Evolutionary conservation across 1,140 invertebrate species (phyloP).

Genomic region (Tetranychus urticae): DNA sequence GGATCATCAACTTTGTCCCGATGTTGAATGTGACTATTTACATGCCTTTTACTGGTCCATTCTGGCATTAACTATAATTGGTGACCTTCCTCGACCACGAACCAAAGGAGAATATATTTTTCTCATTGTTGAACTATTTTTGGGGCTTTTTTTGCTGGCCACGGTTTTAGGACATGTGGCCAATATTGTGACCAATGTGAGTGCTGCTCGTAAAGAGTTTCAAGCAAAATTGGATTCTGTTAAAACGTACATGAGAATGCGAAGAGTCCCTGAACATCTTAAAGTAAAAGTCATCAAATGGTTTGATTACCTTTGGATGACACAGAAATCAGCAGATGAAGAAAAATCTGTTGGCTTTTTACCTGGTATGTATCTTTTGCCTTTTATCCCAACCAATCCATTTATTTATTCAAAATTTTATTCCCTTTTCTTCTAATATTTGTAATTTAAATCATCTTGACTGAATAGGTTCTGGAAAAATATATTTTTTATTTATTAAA

Average conservation of each 20-base stretch:
- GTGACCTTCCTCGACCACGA: conserved; percentile 34
- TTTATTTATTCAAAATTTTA: too few species aligned
- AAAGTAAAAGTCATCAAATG: conserved; percentile 96
- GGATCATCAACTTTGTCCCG: conserved; percentile 27
- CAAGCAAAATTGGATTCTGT: conserved; percentile 92
- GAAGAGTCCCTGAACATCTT: conserved; percentile 73
- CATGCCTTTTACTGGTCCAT: conserved; percentile 97
- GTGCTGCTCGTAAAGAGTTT: conserved; percentile 76
- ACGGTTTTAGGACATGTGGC: conserved; percentile 66
- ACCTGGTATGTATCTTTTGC: conserved; percentile 29
- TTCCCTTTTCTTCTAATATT: too few species aligned
- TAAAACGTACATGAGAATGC: conserved; percentile 94
- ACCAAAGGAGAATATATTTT: conserved; percentile 76
- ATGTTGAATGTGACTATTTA: conserved; percentile 78
- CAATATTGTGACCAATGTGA: conserved; percentile 84
- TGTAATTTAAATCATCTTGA: too few species aligned
- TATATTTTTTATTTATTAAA: too few species aligned
- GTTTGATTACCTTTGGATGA: conserved; percentile 97
- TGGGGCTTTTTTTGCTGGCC: conserved; percentile 69
- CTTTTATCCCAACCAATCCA: too few species aligned
- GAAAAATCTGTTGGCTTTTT: conserved; percentile 81
- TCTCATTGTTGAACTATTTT: conserved; percentile 65
- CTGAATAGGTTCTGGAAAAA: too few species aligned
- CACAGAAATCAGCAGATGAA: conserved; percentile 92
- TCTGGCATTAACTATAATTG: conserved; percentile 71